A percentile compares a stretch with the other conserved stretches of the same genome.
Evolutionary conservation across 2,888 invertebrate genomes (phyloP).

Genomic region (Sinopyrophorus schimmeli): DNA sequence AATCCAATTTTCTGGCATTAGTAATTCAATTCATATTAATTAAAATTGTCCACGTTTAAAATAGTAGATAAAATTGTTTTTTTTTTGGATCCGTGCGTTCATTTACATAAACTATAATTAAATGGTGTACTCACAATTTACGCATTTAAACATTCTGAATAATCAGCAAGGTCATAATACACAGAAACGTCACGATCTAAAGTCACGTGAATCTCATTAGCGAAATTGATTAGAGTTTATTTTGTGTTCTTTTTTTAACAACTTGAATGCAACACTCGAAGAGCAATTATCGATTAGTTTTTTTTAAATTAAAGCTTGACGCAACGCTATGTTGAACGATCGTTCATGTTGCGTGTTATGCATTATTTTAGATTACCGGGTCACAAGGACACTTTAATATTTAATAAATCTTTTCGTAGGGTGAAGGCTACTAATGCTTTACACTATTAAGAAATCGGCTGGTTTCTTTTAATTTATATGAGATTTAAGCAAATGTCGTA

Average conservation of each 20-base stretch:
- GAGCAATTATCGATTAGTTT: slow-evolving; percentile 11
- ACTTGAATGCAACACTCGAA: neutral
- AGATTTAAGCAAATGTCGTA: too few species aligned
- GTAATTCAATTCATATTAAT: too few species aligned
- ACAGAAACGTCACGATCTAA: slow-evolving; percentile 40
- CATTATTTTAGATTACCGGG: slow-evolving; percentile 20
- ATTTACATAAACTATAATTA: too few species aligned
- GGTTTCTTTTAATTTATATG: too few species aligned
- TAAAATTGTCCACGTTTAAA: too few species aligned
- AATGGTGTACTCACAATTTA: slow-evolving; percentile 36
- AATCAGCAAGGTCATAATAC: slow-evolving; percentile 44
- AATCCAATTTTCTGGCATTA: too few species aligned
- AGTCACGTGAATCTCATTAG: slow-evolving; percentile 35
- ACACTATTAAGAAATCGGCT: too few species aligned
- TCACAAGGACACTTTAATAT: slow-evolving; percentile 27
- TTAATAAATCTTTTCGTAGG: slow-evolving; percentile 6
- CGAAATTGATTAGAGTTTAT: slow-evolving; percentile 1
- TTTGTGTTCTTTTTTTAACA: neutral
- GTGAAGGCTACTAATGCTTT: neutral
- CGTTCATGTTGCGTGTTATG: slow-evolving; percentile 20
- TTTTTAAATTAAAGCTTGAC: slow-evolving; percentile 11
- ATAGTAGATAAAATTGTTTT: too few species aligned
- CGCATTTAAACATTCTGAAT: slow-evolving; percentile 40
- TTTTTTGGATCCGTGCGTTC: too few species aligned
- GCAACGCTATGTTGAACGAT: too few species aligned